Evolutionary conservation across 1,140 invertebrate genomes (phyloP), one percentile per base, ranked within the genome.

Genomic region (Himalopsyche phryganea): DNA sequence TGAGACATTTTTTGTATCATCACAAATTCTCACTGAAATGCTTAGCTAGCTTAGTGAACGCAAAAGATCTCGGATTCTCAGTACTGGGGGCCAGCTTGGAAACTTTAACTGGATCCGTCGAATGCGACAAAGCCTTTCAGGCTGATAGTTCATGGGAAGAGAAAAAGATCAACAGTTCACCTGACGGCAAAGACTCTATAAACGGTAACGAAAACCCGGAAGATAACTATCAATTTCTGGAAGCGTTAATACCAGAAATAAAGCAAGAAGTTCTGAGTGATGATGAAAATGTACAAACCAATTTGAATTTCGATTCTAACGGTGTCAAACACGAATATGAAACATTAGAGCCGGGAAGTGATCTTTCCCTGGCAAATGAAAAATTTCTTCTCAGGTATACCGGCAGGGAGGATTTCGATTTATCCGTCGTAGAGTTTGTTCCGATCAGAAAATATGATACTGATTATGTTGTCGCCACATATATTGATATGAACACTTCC

Each of bases 21-120:
- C 76, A 78, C 57, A 73, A 74, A 61, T 73, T 75, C 28, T 76
- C 74, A 1, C 35, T 77, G 0, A 76, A 76, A 66, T 76, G 74
- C 45, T 63, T 78, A 1, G 62, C 73, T 7, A 56, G 47, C 18
- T 33, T 77, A n/a, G 66, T 77, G 9, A 70, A 70, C 11, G 74
- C 74, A 1, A 69, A 51, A 50, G 70, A 78, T 57, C 55, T 67
- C 23, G 71, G 70, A 10, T 77, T 78, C 50, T 52, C 58, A 4
- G 69, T 78, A 0, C 64, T 67, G 44, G 76, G 74, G 23, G 73
- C 71, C 5, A 73, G 75, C 48, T 61, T 78, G 3, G 74, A 69
- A 51, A 46, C 49, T 35, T 33, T 58, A 17, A 40, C 42, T 19
- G 41, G 32, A 14, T 52, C 56, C 0, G 42, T 20, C 1, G 46